Evolutionary conservation across 2,113 vertebrate genomes (phyloP).

Genomic region (Podilymbus podiceps): DNA sequence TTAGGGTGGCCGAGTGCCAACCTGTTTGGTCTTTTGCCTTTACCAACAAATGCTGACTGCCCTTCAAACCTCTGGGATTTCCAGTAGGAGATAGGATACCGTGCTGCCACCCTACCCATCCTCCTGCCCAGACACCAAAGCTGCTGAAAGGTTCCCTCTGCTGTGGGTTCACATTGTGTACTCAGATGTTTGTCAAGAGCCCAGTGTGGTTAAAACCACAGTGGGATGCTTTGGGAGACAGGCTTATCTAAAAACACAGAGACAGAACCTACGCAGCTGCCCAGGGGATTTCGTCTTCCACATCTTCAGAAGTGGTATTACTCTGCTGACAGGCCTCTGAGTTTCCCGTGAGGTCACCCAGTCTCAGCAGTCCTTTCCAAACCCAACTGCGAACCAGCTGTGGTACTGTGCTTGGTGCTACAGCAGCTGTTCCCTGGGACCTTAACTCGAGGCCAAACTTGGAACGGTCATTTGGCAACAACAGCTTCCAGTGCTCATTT

Average conservation of each 20-base stretch:
- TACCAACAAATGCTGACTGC: background rate
- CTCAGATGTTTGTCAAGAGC: background rate
- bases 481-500: background rate
- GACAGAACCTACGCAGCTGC: background rate
- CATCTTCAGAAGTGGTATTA: constrained; percentile 8
- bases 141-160: background rate
- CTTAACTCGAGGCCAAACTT: background rate
- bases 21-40: background rate
- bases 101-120: background rate
- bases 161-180: background rate
- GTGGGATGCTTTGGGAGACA: background rate
- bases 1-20: background rate
- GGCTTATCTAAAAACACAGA: background rate
- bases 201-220: constrained; percentile 8
- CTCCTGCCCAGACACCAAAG: background rate
- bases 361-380: constrained; percentile 7
- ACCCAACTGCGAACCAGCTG: background rate
- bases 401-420: constrained; percentile 19
- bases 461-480: background rate
- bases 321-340: background rate
- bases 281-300: background rate
- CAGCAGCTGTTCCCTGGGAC: background rate
- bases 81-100: background rate
- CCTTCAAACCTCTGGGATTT: constrained; percentile 4
- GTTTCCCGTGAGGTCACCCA: background rate